A percentile compares a stretch with the other conserved stretches of the same genome.
These are phyloP conservation scores for Stegana nigrithorax DNA, from an alignment of 2,888 invertebrate species.

Conservation along the genomic window DNA sequence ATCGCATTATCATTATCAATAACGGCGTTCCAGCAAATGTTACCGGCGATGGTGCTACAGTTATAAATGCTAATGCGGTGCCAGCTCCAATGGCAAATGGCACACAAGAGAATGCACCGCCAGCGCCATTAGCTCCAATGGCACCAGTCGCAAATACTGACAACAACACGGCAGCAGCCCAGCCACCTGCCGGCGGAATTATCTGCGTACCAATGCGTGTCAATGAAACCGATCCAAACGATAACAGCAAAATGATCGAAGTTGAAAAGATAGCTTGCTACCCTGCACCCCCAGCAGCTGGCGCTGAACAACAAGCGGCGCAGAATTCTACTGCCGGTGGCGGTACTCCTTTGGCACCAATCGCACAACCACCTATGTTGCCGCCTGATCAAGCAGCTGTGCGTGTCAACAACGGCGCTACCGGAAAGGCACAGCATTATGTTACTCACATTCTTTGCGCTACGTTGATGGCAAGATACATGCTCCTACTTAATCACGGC, in stretches of 20 bases:
- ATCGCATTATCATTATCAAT: conserved; percentile 66
- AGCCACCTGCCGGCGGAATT: conserved; percentile 58
- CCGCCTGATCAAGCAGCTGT: conserved; percentile 51
- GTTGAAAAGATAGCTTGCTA: conserved; percentile 65
- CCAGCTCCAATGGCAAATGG: conserved; percentile 33
- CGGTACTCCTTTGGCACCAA: conserved; percentile 48
- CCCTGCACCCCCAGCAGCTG: conserved; percentile 56
- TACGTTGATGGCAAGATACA: no score
- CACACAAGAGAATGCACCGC: conserved; percentile 32
- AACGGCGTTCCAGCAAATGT: conserved; percentile 60
- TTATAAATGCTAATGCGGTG: conserved; percentile 36
- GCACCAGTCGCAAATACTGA: conserved; percentile 33
- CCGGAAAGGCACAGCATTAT: no score
- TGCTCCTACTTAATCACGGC: no score
- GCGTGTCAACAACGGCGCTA: conserved; percentile 35
- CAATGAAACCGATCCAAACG: conserved; percentile 66
- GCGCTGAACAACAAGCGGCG: conserved; percentile 39
- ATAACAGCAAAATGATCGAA: conserved; percentile 60
- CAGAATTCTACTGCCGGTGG: conserved; percentile 25
- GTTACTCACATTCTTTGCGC: no score
- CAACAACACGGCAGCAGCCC: conserved; percentile 26
- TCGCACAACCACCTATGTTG: conserved; percentile 43
- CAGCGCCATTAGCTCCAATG: conserved; percentile 36
- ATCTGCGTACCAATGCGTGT: conserved; percentile 63
- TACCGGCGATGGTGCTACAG: conserved; percentile 46